Base-by-base conservation (phyloP, 1,140 invertebrate genomes). In the Cotesia chilonis region DNA sequence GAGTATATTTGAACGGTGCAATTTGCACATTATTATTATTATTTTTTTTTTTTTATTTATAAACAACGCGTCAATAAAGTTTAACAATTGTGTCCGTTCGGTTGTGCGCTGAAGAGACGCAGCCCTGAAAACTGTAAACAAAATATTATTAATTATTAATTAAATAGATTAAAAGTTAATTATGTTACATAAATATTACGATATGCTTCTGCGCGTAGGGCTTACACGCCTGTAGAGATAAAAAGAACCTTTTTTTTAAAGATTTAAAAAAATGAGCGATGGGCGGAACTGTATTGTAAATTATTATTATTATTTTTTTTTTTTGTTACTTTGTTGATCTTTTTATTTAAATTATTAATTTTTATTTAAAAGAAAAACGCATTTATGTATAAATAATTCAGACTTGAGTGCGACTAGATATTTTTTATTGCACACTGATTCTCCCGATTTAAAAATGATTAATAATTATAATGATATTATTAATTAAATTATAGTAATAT, bases 201-300 rank as follows among this genome's bases (percentile, higher is more conserved):
- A 77, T 83, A 81, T 74, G 78, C 81, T 82, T 81, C 76, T 80
- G 82, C 81, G 82, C 79, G 70, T 84, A 83, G 78, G 68, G 71
- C 78, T 28, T 10, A 82, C 75, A 77, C 74, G 76, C 78, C 77
- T 79, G 75, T 84, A 84, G 80, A 75, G 68, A 79, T 68, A 70
- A 65, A 71, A 28, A 28, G 28, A 28, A 28, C 28, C 28, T 28
- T 28, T 28, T 36, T 28, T 17, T 68, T 1, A 71, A 54, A 71
- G 36, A 14, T 28, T 47, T 17, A 38, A 71, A 9, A 28, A 7
- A 35, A 60, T 14, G 17, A 55, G 74, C 78, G 79, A 82, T 83
- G 75, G 79, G 75, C 79, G 66, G 17, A 54, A 28, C 28, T 28
- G 52, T 54, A 47, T 55, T 14, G 14, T 55, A 55, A 55, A 5